Evolutionary conservation across 2,797 vertebrate genomes (phyloP).

Genomic region (Gadopsis marmoratus): DNA sequence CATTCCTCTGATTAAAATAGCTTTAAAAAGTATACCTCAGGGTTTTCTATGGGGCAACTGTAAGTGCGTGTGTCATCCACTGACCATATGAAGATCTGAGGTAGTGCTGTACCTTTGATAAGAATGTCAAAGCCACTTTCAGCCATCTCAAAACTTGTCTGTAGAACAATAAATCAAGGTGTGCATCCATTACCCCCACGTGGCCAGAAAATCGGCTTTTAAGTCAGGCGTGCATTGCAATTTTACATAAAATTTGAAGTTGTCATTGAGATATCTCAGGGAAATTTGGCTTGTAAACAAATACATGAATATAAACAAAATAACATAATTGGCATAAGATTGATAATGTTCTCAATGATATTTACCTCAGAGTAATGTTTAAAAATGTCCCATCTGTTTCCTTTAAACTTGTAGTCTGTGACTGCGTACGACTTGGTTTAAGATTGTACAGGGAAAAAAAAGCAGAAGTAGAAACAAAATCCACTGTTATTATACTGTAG

Average conservation of each 20-base stretch:
- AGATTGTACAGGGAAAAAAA: constrained; percentile 73
- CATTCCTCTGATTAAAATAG: constrained; percentile 74
- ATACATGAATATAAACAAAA: constrained; percentile 58
- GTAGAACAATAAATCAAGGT: constrained; percentile 41
- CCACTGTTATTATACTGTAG: constrained; percentile 39
- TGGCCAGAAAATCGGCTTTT: constrained; percentile 20
- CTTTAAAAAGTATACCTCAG: constrained; percentile 67
- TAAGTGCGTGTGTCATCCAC: constrained; percentile 50
- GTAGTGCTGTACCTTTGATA: constrained; percentile 80
- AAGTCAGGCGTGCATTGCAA: constrained; percentile 32
- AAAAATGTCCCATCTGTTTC: constrained; percentile 51
- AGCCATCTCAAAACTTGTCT: constrained; percentile 60
- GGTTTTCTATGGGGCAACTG: constrained; percentile 57
- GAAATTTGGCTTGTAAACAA: constrained; percentile 80
- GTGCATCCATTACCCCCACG: constrained; percentile 20
- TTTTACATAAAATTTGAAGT: constrained; percentile 20
- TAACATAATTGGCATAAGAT: constrained; percentile 60
- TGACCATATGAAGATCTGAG: constrained; percentile 75
- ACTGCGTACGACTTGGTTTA: constrained; percentile 50
- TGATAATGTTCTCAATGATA: constrained; percentile 59
- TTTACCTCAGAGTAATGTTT: constrained; percentile 57
- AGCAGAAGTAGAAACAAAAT: constrained; percentile 50
- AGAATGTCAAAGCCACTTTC: constrained; percentile 70
- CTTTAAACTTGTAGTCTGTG: constrained; percentile 37
- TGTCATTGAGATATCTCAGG: constrained; percentile 42